phyloP scores from a whole-genome alignment of 2,113 vertebrate genomes.

The Tragelaphus scriptus region DNA sequence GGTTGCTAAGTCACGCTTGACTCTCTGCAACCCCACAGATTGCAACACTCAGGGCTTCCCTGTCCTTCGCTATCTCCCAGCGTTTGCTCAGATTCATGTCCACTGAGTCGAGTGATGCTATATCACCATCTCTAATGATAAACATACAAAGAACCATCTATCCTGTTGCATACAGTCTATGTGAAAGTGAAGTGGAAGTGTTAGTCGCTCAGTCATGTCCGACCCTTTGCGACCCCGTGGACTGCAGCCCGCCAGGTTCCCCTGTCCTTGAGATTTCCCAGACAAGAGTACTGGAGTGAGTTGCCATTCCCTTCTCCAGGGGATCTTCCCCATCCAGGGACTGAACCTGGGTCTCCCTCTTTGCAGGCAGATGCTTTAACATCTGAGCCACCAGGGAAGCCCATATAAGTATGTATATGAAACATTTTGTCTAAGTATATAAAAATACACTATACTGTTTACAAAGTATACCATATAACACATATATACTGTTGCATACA shows the following conservation, averaged over 20 bases:
- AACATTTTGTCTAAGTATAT: not conserved
- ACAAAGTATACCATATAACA: not conserved
- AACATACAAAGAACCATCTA: not conserved
- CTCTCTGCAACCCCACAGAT: not conserved
- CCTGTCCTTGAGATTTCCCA: not conserved
- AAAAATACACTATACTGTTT: accelerated
- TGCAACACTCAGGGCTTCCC: accelerated
- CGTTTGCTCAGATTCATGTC: not conserved
- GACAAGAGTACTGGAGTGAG: not conserved
- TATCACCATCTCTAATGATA: not conserved
- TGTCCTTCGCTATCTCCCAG: not conserved
- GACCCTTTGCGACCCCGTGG: accelerated
- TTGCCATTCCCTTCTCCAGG: not conserved
- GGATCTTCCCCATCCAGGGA: not conserved
- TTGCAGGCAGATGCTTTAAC: not conserved
- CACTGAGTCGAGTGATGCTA: not conserved
- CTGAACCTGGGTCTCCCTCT: accelerated
- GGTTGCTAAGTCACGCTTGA: not conserved
- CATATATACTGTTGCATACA: not conserved
- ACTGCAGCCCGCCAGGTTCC: not conserved
- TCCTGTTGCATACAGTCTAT: accelerated
- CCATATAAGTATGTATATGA: not conserved
- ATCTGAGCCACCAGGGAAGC: not conserved
- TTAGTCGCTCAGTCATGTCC: accelerated
- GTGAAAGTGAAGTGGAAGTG: not conserved